Evolutionary conservation across 1,140 invertebrate species (phyloP), one percentile per base, ranked within the genome.

Genomic region (Leptoteleia sp.): DNA sequence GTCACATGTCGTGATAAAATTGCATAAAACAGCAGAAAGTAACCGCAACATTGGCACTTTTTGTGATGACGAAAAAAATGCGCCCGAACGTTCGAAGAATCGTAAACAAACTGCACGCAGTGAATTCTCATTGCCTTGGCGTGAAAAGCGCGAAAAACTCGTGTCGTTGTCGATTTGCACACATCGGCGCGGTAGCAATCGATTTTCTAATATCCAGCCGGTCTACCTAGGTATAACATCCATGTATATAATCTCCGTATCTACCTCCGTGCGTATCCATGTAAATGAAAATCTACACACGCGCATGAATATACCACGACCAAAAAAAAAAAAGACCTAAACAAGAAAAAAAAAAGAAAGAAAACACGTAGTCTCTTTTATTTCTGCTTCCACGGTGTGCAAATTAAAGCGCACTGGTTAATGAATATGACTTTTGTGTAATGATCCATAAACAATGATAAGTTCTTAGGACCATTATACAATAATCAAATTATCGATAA

Each of bases 241-340:
- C 54, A 72, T 80, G 78, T 80, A 80, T 57, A 80, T 80, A 80
- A 72, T 72, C 54, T 80, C 47, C 77, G 59, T 76, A 57, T 76
- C 22, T 76, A 79, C 42, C 59, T 75, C 62, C 50, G 45, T 72
- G 47, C 76, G 76, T 61, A 62, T 55, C 61, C 72, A 76, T 76
- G 72, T 76, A 80, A 80, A 80, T 80, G 72, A 80, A 68, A 76
- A 15, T 76, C 59, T 76, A 71, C 61, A 79, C 64, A 50, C 40
- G 76, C 67, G 77, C 77, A 79, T 79, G 77, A 64, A 79, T 75
- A 68, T 71, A 71, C 59, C 65, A 59, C 35, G 33, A 31, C 8
- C 0, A 13, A 64, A 64, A 65, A 27, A n/a, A 35, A 15, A 9
- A 37, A 25, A 35, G 15, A 57, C 31, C 9, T 13, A 29, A 19